phyloP scores from a whole-genome alignment of 2,888 invertebrate species.

The Cyclophora albipunctata region DNA sequence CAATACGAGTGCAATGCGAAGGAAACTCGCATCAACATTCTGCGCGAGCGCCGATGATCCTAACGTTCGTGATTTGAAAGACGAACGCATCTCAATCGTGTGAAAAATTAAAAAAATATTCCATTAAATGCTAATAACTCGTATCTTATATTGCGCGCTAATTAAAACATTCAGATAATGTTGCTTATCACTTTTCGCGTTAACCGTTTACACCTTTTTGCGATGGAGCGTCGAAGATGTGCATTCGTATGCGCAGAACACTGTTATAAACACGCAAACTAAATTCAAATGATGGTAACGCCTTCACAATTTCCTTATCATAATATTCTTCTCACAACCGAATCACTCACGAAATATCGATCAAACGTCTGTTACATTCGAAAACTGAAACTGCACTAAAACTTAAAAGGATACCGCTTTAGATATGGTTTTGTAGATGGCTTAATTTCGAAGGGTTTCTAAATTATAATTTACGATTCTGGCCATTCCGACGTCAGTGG shows the following conservation, averaged over 20 bases:
- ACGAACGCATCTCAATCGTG: conserved; percentile 63
- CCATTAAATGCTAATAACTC: conserved; percentile 3
- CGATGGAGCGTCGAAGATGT: too few relatives aligned
- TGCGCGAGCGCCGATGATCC: conserved; percentile 62
- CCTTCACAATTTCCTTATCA: conserved; percentile 33
- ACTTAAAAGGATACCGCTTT: conserved; percentile 58
- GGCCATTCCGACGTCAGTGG: conserved; percentile 38
- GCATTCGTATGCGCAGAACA: conserved; percentile 36
- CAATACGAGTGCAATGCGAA: conserved; percentile 44
- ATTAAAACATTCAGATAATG: too few relatives aligned
- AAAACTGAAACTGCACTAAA: conserved; percentile 49
- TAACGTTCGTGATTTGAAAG: conserved; percentile 61
- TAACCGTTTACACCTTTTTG: too few relatives aligned
- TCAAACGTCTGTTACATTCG: conserved; percentile 48
- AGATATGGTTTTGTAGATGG: conserved; percentile 54
- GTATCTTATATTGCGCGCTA: too few relatives aligned
- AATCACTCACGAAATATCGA: conserved; percentile 19
- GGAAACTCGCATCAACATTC: conserved; percentile 71
- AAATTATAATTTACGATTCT: conserved; percentile 73
- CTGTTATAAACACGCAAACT: conserved; percentile 44
- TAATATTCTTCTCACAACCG: conserved; percentile 29
- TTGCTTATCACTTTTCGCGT: too few relatives aligned
- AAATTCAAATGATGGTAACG: conserved; percentile 57
- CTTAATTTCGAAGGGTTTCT: conserved; percentile 66
- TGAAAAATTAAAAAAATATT: conserved; percentile 57